phyloP scores from a whole-genome alignment of 2,113 vertebrate species.

The Apteryx mantelli region DNA sequence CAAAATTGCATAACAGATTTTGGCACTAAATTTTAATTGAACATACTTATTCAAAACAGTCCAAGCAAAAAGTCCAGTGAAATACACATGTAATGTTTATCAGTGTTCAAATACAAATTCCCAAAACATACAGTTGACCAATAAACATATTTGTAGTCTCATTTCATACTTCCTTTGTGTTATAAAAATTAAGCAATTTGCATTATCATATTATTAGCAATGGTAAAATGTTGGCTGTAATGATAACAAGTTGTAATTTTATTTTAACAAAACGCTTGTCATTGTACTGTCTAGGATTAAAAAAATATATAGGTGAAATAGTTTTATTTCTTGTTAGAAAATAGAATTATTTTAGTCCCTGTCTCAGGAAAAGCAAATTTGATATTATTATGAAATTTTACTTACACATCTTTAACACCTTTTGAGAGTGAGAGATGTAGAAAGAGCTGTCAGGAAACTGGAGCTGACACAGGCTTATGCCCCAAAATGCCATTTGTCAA shows the following conservation, averaged over 20 bases:
- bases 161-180: neutral
- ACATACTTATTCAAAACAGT: neutral
- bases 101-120: neutral
- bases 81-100: neutral
- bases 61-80: neutral
- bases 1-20: neutral
- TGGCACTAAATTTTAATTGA: neutral
- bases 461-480: neutral
- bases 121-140: neutral
- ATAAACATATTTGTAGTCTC: neutral
- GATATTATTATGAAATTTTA: neutral
- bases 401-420: neutral
- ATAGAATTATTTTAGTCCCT: neutral
- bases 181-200: neutral
- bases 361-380: neutral
- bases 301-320: neutral
- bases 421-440: neutral
- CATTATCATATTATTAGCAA: neutral
- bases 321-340: neutral
- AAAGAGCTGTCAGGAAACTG: neutral
- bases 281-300: neutral
- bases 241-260: neutral
- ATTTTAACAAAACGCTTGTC: neutral
- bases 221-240: neutral
- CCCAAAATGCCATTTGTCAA: neutral